Conservation (phyloP, 1,140 invertebrate genomes). For the Platorchestia sp. region DNA sequence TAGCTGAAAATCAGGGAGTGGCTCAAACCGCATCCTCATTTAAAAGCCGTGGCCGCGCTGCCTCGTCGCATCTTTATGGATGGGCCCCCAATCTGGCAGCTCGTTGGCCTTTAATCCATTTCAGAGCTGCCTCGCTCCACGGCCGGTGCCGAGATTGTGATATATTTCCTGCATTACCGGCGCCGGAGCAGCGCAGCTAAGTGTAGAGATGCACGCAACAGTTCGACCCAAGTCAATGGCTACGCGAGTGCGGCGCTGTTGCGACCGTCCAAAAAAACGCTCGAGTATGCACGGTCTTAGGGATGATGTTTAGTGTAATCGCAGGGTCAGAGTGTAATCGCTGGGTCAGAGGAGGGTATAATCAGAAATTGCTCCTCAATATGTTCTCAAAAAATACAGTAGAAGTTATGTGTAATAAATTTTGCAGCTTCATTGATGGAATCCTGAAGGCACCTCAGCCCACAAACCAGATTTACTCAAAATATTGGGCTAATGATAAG, state of each 20-base stretch:
- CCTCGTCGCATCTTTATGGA: not conserved
- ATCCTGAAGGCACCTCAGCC: too few relatives aligned
- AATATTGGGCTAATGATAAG: too few relatives aligned
- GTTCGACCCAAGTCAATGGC: not conserved
- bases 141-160: not conserved
- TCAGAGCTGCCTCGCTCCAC: not conserved
- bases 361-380: too few relatives aligned
- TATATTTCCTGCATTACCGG: not conserved
- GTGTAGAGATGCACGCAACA: not conserved
- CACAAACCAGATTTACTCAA: too few relatives aligned
- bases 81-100: not conserved
- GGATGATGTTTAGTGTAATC: not conserved
- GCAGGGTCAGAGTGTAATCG: too few relatives aligned
- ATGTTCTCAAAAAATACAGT: too few relatives aligned
- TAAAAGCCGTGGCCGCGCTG: not conserved
- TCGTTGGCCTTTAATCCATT: not conserved
- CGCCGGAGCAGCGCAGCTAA: not conserved
- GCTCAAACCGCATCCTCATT: not conserved
- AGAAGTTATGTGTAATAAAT: too few relatives aligned
- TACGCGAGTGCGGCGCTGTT: not conserved
- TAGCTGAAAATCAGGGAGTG: not conserved
- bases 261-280: not conserved
- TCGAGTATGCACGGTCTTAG: not conserved
- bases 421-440: too few relatives aligned
- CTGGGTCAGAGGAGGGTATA: too few relatives aligned